Base-by-base conservation (phyloP, 2,797 vertebrate genomes). In the Saxicola maurus region DNA sequence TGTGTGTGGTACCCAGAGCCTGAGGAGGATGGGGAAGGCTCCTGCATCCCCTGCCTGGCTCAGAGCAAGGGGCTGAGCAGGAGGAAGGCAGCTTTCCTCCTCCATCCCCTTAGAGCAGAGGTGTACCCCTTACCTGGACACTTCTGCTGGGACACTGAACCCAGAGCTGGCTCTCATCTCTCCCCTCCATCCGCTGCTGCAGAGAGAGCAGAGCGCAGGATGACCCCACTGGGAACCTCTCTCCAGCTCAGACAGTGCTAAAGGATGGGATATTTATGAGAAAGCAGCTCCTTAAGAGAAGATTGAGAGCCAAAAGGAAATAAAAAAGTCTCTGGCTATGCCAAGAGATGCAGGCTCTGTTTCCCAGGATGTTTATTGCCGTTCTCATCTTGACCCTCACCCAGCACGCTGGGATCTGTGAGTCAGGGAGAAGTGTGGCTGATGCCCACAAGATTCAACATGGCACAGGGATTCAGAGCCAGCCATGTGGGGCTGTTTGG, bases 301-400 rank as follows among this genome's bases (percentile, higher is more conserved):
- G 89, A 92, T 35, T 74, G 73, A 94, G 86, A 92, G 81, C 82
- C 27, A 30, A 86, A 67, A 62, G 35, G 30, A 73, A 72, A 62
- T 77, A 55, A 71, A 80, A 33, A 31, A 37, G 8, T 43, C n/a
- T 51, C 49, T 0, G 3, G 51, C 64, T 49, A 38, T 78, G 86
- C 86, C 81, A 94, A 64, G 86, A 90, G 86, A 75, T 43, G 74
- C 74, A 82, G 67, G 83, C 88, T 92, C 38, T 0, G 25, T 67
- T 94, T 86, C 75, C 68, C 89, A 86, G 86, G 91, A 93, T 91
- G 91, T 91, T 94, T 93, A 91, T 84, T 79, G 90, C 87, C 9
- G 0, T 33, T 66, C 90, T 82, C 43, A 0, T 82, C 88, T 67
- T 91, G 91, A 94, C 94, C 90, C 90, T 90, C 74, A 90, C 74